These are phyloP conservation scores for Lycocorax pyrrhopterus DNA, from an alignment of 2,113 vertebrate species.

Conservation along the genomic window DNA sequence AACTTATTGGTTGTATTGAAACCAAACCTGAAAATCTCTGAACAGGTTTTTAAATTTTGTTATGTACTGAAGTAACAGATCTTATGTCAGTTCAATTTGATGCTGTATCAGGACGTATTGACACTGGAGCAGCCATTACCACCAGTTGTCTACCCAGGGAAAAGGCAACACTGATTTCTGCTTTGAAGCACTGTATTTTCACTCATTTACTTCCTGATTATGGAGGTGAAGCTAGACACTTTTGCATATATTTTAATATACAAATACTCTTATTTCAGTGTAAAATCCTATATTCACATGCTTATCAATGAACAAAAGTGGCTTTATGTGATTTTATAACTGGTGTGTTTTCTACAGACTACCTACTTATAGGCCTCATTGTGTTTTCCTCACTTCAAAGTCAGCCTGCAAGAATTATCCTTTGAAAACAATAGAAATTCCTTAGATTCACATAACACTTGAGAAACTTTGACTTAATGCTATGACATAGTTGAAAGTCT, in stretches of 20 bases:
- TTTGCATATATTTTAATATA: neutral
- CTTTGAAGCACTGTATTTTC: neutral
- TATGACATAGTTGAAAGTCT: neutral
- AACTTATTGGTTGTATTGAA: neutral
- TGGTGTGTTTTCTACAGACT: constrained; percentile 16
- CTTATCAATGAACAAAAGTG: constrained; percentile 2
- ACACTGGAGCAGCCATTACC: neutral
- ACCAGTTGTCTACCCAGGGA: neutral
- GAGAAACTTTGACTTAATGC: constrained; percentile 24
- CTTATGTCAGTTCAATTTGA: neutral
- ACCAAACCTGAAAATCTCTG: neutral
- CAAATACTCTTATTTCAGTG: neutral
- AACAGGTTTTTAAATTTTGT: neutral
- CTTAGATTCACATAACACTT: constrained; percentile 1
- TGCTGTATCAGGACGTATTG: neutral
- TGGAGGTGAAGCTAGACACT: neutral
- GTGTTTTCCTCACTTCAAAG: constrained; percentile 44
- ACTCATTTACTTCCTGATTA: neutral
- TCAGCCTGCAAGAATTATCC: neutral
- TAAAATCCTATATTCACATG: neutral
- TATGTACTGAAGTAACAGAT: neutral
- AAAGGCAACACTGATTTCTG: neutral
- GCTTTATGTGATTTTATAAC: constrained; percentile 8
- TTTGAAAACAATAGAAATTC: constrained; percentile 56
- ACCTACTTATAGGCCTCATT: neutral